Evolutionary conservation across 2,113 vertebrate genomes (phyloP), one percentile per base, ranked within the genome.

Genomic region (Leptocoma aspasia): DNA sequence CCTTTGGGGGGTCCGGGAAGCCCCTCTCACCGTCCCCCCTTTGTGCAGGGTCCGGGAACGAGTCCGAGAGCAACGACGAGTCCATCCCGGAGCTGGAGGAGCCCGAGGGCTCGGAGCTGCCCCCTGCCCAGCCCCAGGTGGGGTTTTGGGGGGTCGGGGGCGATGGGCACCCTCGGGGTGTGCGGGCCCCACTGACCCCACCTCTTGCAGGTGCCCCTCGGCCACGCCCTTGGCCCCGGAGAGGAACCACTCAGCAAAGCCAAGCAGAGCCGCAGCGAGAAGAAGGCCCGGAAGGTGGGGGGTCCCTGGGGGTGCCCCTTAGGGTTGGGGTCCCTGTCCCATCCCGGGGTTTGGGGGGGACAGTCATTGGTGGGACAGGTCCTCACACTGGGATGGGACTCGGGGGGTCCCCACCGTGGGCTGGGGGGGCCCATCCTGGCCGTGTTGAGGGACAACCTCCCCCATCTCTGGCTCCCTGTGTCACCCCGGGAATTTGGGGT

Each of bases 241-340:
- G 99, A 99, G 71, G 99, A 99, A 49, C 98, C 98, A 4, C 89
- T 98, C 15, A 98, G 99, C 98, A 99, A 98, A 96, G 98, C 98
- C 22, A 99, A 99, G 96, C 99, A 99, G 97, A 99, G 99, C 90
- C 98, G 99, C 80, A 99, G 99, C 44, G 99, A 99, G 97, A 99
- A 99, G 97, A 99, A 99, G 66, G 99, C 99, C 37, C 97, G 99
- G 17, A 99, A 99, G 99, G 99, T 99, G 16, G 28, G 15, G 26
- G 31, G 37, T 2, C 14, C 56, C 10, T 4, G 11, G 45, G 45
- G 68, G 11, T 10, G 15, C 15, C 28, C 47, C 9, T 3, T 0
- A 1, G 59, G 49, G 28, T 6, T 16, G 42, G 50, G 31, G 44
- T 28, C 35, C 24, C 33, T 18, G 15, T 23, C 7, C 77, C 33